Evolutionary conservation across 2,797 vertebrate species (phyloP).

Genomic region (Gastrophryne carolinensis): DNA sequence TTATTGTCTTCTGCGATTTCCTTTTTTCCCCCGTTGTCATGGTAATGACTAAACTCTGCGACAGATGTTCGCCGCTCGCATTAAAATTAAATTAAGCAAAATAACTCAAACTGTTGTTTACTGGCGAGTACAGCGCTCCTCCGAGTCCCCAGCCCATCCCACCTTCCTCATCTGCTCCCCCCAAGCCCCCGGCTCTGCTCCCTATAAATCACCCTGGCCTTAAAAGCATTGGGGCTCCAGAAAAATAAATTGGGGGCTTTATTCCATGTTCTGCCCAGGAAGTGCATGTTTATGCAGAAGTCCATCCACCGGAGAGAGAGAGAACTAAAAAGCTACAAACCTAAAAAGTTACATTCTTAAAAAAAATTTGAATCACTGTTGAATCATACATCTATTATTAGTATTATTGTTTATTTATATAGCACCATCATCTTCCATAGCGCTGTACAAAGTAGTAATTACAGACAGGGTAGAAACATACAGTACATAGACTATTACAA

Average conservation of each 20-base stretch:
- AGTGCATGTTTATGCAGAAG: background rate
- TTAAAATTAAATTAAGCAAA: constrained; percentile 51
- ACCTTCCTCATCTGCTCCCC: constrained; percentile 25
- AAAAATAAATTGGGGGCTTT: background rate
- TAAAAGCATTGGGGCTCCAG: background rate
- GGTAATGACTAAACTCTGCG: constrained; percentile 33
- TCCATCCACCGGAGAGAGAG: too few species aligned
- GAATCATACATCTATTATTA: too few species aligned
- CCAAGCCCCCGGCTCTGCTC: background rate
- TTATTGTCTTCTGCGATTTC: background rate
- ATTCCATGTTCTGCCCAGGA: background rate
- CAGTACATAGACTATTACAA: too few species aligned
- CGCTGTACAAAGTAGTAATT: too few species aligned
- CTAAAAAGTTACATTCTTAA: too few species aligned
- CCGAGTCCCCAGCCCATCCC: background rate
- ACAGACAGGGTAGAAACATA: too few species aligned
- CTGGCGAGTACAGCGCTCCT: background rate
- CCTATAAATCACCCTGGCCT: background rate
- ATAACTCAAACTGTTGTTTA: constrained; percentile 48
- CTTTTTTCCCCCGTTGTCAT: constrained; percentile 22
- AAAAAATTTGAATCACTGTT: too few species aligned
- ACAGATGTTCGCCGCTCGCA: constrained; percentile 41
- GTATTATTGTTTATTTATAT: too few species aligned
- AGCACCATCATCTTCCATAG: too few species aligned
- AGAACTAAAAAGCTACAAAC: too few species aligned